phyloP scores from a whole-genome alignment of 30 jellyfish, hydroid and myxozoan genomes.

The Hydra vulgaris region DNA sequence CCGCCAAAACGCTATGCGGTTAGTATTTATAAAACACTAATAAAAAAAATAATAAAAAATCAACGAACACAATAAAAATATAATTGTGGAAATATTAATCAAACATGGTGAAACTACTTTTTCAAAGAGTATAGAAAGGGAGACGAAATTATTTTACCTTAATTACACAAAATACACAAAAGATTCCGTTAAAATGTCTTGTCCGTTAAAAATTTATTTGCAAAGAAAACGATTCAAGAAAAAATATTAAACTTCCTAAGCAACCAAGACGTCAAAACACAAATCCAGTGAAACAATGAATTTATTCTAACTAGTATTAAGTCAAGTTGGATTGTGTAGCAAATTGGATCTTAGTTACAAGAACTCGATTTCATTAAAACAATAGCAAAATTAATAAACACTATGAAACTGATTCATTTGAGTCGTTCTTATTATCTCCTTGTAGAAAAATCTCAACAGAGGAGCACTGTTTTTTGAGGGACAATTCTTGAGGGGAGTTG shows the following conservation, averaged over 20 bases:
- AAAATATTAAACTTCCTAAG: background rate
- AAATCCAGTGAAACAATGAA: background rate
- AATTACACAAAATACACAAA: background rate
- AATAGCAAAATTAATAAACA: background rate
- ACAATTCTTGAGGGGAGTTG: background rate
- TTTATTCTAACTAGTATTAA: no score
- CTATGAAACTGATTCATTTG: slow-evolving; percentile 7
- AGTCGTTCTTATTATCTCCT: slow-evolving; percentile 7
- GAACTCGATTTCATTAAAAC: background rate
- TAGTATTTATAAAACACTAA: no score
- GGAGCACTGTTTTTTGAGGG: slow-evolving; percentile 18
- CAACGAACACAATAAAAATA: no score
- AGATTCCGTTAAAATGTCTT: background rate
- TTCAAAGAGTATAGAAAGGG: no score
- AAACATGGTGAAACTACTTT: no score
- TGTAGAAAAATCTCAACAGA: background rate
- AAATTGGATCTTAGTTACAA: background rate
- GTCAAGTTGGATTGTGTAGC: background rate
- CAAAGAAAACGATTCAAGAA: background rate
- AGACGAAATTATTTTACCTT: no score
- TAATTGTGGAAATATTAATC: no score
- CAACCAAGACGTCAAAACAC: background rate
- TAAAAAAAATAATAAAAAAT: no score
- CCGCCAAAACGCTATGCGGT: no score
- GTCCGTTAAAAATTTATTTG: background rate